phyloP scores from a whole-genome alignment of 2,888 invertebrate species.

The Carterocephalus palaemon region DNA sequence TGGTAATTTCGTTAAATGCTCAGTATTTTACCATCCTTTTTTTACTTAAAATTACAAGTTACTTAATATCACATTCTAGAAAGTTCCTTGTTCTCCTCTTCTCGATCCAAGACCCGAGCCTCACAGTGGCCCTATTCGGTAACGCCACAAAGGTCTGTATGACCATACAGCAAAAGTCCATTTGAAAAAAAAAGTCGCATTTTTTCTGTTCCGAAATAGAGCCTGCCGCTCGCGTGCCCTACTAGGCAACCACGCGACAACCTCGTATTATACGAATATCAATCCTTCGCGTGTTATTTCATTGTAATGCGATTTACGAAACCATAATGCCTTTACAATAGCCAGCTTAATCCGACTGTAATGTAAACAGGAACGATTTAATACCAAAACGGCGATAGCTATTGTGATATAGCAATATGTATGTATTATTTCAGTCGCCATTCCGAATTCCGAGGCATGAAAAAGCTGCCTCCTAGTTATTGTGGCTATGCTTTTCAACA shows the following conservation, averaged over 20 bases:
- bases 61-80: no score
- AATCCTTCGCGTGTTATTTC: slow-evolving; percentile 67
- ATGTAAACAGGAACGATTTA: slow-evolving; percentile 61
- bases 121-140: no score
- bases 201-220: slow-evolving; percentile 35
- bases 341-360: slow-evolving; percentile 53
- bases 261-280: slow-evolving; percentile 50
- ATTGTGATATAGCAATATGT: slow-evolving; percentile 6
- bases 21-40: no score
- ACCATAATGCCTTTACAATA: slow-evolving; percentile 66
- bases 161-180: slow-evolving; percentile 15
- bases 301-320: slow-evolving; percentile 71
- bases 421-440: slow-evolving; percentile 5
- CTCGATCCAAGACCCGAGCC: no score
- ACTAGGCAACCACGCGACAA: slow-evolving; percentile 50
- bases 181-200: no score
- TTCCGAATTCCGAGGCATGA: slow-evolving; percentile 3
- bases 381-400: slow-evolving; percentile 39
- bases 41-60: no score
- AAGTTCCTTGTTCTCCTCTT: no score
- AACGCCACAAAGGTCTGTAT: slow-evolving; percentile 21
- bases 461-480: background rate
- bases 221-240: slow-evolving; percentile 32
- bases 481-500: background rate
- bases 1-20: no score